Base-by-base conservation (phyloP, 2,797 vertebrate species). In the Pangasius krempfi region DNA sequence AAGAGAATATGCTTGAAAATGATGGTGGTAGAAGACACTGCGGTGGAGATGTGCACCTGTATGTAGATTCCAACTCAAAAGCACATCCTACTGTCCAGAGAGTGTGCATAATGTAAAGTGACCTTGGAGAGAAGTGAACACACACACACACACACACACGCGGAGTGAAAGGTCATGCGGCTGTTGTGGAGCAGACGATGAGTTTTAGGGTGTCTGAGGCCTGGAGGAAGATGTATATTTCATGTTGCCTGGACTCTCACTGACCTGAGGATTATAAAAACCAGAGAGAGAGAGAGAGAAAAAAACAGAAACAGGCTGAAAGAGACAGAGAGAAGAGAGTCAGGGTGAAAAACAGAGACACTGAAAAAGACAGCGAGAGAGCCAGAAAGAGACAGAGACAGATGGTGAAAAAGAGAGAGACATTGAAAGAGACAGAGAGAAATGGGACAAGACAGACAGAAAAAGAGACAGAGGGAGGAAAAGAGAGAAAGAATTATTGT, bases 171-270 rank as follows among this genome's bases (percentile, higher is more conserved):
- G 81, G 81, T 47, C 82, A 76, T 40, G 70, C 2, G 7, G 22
- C n/a, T 30, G 52, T 20, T 18, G 16, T 54, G 76, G 76, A 60
- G 54, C 30, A 58, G 54, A 58, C 10, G 5, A 81, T 81, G 82
- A 73, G 72, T 70, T 84, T 68, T 76, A 75, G 68, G 66, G 70
- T 40, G 80, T 54, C 58, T 76, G 44, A 64, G 81, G 58, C 75
- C 54, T 64, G 27, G 52, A 30, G 66, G 20, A 54, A 62, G 68
- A 86, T 86, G 68, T 75, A 86, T 89, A 83, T 89, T 89, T 89
- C 44, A 89, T 89, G 85, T 12, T 40, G 56, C 44, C 16, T 62
- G 44, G 86, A 47, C 86, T 64, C n/a, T 79, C 16, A 64, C 78
- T 54, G 85, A 80, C 62, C 30, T n/a, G 50, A 70, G 50, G 68